These are phyloP conservation scores for Dryoscopus gambensis DNA, from an alignment of 2,113 vertebrate species.

Conservation along the genomic window DNA sequence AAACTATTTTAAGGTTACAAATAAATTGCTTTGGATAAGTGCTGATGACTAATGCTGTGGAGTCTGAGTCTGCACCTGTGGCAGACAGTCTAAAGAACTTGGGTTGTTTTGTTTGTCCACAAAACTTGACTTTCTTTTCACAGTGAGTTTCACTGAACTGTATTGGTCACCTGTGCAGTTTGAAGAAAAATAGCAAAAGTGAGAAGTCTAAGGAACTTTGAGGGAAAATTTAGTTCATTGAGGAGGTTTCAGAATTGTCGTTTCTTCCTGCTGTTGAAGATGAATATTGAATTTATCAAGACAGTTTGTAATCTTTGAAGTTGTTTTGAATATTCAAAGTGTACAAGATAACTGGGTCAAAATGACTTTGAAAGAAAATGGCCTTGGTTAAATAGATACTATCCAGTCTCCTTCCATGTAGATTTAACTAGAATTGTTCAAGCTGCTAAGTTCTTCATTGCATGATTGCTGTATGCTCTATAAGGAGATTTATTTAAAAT, in stretches of 20 bases:
- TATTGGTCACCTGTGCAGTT: not conserved
- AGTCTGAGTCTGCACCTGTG: not conserved
- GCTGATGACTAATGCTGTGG: not conserved
- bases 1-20: not conserved
- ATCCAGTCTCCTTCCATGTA: not conserved
- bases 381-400: not conserved
- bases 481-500: slow-evolving; percentile 11
- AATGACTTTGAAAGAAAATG: not conserved
- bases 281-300: not conserved
- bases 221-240: not conserved
- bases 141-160: not conserved
- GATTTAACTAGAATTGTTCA: not conserved
- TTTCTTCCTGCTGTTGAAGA: not conserved
- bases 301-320: not conserved
- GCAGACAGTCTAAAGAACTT: not conserved
- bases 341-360: not conserved
- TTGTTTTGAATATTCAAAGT: not conserved
- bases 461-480: not conserved
- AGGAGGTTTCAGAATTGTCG: not conserved
- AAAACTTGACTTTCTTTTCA: not conserved
- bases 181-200: not conserved
- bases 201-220: not conserved
- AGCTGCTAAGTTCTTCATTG: not conserved
- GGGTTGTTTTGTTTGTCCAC: not conserved
- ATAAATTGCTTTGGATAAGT: not conserved